Base-by-base conservation (phyloP, 2,888 invertebrate species). In the Macrostomum cliftonense region DNA sequence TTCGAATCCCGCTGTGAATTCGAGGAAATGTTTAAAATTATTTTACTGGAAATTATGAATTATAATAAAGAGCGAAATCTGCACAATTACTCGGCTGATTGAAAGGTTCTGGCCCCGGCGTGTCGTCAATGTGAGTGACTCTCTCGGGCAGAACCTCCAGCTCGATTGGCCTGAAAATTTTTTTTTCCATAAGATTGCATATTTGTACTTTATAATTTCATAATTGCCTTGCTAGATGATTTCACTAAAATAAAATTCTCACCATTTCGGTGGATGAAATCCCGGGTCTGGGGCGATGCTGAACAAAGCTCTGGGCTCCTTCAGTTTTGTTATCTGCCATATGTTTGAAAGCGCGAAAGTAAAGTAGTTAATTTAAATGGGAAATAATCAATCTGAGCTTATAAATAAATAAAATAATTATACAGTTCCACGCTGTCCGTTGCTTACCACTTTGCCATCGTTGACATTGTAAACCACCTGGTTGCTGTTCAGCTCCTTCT, bases 71-170 rank as follows among this genome's bases (percentile, higher is more conserved):
- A n/a, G n/a, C n/a, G n/a, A n/a, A n/a, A n/a, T n/a, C n/a, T n/a
- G n/a, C n/a, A n/a, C n/a, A 52, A 63, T 60, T 57, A 68, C 69
- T 65, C 49, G 56, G 54, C 55, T 59, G 60, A 54, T 68, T 87
- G 68, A 85, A 86, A 1, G 80, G 78, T 64, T 89, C 88, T 42
- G 82, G 81, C 39, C 76, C 73, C 1, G 84, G 81, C 54, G 74
- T 74, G 72, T 79, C 79, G 39, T 77, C 76, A 59, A 85, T 77
- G 64, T 88, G 88, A 57, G 77, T 76, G 57, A 88, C 77, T 62
- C 79, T 77, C 62, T 83, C 82, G 58, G 82, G 80, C 55, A 86
- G 75, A 45, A 88, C 86, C 83, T 87, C 64, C 13, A 68, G 58
- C 43, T 68, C 68, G 36, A 63, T 57, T 1, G 69, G 69, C 69